Conservation (phyloP, 2,797 vertebrate species). For the Austrolebias charrua region DNA sequence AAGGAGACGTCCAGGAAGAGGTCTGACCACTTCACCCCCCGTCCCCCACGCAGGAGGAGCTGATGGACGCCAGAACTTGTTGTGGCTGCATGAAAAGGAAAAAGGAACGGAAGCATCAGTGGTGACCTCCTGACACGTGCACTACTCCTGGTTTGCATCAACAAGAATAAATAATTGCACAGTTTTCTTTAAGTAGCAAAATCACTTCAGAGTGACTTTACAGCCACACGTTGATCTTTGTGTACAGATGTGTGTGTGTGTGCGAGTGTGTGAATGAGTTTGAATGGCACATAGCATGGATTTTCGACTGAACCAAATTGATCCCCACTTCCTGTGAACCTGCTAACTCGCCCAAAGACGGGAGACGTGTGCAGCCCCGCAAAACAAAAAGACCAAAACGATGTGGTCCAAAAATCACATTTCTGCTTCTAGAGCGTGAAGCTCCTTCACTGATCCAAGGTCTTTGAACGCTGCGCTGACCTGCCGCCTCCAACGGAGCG, state of each 20-base stretch:
- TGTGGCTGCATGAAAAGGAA: slow-evolving; percentile 1
- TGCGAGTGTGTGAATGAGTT: slow-evolving; percentile 5
- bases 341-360: slow-evolving; percentile 50
- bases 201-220: slow-evolving; percentile 63
- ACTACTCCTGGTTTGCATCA: slow-evolving; percentile 64
- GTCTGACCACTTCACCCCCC: slow-evolving; percentile 17
- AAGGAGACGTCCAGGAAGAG: slow-evolving; percentile 8
- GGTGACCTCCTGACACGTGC: slow-evolving; percentile 44
- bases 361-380: slow-evolving; percentile 26
- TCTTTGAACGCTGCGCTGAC: slow-evolving; percentile 28
- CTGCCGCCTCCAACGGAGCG: slow-evolving; percentile 37
- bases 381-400: neutral
- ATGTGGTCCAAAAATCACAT: slow-evolving; percentile 8
- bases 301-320: slow-evolving; percentile 69
- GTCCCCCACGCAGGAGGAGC: slow-evolving; percentile 16
- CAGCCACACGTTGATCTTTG: slow-evolving; percentile 48
- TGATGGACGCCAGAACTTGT: neutral
- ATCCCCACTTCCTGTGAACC: slow-evolving; percentile 46
- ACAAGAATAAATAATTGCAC: slow-evolving; percentile 66
- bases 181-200: slow-evolving; percentile 63
- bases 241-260: slow-evolving; percentile 5
- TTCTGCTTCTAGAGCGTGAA: neutral
- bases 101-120: slow-evolving; percentile 1
- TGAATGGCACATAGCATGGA: slow-evolving; percentile 22
- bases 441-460: slow-evolving; percentile 14